Conservation (phyloP, 2,113 vertebrate genomes). For the Seriola aureovittata region DNA sequence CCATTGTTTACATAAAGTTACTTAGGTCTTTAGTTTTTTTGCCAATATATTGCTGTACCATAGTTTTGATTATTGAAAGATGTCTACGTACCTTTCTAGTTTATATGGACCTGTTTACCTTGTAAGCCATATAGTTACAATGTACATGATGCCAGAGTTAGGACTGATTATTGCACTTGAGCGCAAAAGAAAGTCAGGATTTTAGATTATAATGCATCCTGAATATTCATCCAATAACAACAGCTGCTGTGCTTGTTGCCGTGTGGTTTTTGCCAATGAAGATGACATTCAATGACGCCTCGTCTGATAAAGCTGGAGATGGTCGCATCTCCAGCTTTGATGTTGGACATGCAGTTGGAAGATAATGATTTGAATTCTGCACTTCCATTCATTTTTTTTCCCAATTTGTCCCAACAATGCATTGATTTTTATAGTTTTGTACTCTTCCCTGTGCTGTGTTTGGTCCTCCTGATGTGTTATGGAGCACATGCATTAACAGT, state of each 20-base stretch:
- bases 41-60: constrained; percentile 88
- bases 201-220: constrained; percentile 44
- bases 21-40: constrained; percentile 86
- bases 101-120: constrained; percentile 87
- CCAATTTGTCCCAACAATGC: constrained; percentile 14
- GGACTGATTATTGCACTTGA: constrained; percentile 87
- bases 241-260: constrained; percentile 53
- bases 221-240: constrained; percentile 53
- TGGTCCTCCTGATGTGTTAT: constrained; percentile 32
- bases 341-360: constrained; percentile 36
- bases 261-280: constrained; percentile 76
- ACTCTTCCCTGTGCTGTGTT: constrained; percentile 52
- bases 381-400: constrained; percentile 26
- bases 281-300: constrained; percentile 47
- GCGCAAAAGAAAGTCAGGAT: constrained; percentile 65
- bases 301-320: constrained; percentile 49
- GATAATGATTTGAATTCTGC: constrained; percentile 40
- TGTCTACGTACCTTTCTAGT: constrained; percentile 86
- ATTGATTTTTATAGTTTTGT: constrained; percentile 67
- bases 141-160: constrained; percentile 85
- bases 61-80: constrained; percentile 83
- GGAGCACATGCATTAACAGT: constrained; percentile 32
- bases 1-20: constrained; percentile 96
- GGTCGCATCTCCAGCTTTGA: not conserved
- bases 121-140: constrained; percentile 89